phyloP scores from a whole-genome alignment of 2,113 vertebrate genomes.

The Ailurus styani region DNA sequence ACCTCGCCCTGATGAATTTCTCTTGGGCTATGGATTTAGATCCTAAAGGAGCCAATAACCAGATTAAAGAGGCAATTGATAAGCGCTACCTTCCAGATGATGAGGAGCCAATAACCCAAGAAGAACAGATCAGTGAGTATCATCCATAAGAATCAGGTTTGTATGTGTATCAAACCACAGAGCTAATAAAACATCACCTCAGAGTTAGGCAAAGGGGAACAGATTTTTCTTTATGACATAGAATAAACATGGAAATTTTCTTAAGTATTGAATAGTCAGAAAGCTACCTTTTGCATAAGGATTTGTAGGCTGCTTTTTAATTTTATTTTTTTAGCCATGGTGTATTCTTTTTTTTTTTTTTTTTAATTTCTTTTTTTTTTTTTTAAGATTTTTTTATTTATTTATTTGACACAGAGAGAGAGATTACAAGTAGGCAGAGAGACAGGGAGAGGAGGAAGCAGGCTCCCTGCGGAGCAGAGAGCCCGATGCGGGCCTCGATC shows the following conservation, averaged over 20 bases:
- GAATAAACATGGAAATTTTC: neutral
- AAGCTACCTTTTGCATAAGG: neutral
- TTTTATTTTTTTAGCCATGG: neutral
- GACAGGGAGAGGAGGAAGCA: no score
- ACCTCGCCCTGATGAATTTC: slow-evolving; percentile 99
- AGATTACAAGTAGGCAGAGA: no score
- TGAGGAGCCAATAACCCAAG: slow-evolving; percentile 90
- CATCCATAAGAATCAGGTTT: slow-evolving; percentile 83
- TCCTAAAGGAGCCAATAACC: slow-evolving; percentile 99
- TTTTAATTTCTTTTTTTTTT: no score
- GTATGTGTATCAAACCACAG: neutral
- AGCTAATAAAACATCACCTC: neutral
- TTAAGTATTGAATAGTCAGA: neutral
- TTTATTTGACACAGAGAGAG: no score
- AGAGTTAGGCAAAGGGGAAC: neutral
- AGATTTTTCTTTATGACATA: neutral
- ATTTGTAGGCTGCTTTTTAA: neutral
- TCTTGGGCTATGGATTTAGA: slow-evolving; percentile 99
- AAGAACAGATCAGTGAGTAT: slow-evolving; percentile 87
- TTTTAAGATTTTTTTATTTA: no score
- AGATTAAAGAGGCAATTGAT: slow-evolving; percentile 99
- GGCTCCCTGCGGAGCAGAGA: no score
- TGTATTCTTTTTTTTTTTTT: no score
- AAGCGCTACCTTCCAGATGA: slow-evolving; percentile 99
- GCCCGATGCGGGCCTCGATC: no score